Base-by-base conservation (phyloP, 1,140 invertebrate species). In the Lepeophtheirus salmonis region DNA sequence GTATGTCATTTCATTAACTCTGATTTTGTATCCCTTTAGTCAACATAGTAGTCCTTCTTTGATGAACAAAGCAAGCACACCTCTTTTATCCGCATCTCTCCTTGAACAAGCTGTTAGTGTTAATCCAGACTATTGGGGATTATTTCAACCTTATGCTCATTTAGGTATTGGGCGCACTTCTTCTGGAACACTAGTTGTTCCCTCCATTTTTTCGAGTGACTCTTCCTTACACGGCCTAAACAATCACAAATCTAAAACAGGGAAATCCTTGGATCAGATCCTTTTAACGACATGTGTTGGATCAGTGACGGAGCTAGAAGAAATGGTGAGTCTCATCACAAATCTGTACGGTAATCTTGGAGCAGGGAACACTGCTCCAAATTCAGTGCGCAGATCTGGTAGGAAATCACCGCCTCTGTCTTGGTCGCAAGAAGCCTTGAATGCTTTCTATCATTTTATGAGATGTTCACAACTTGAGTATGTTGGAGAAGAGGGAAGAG, bases 361-460 rank as follows among this genome's bases (percentile, higher is more conserved):
- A 63, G 49, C 52, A 62, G 17, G 58, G 51, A 55, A 62, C 64
- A 20, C 65, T 63, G 64, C 66, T 16, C 60, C 61, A 54, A 58
- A 14, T 2, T 49, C 21, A 50, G 61, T 17, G 60, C 64, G 21
- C 54, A 64, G 63, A 49, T 64, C 59, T 26, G 62, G 62, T 20
- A 49, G 62, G 18, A 61, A 64, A 56, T 60, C 62, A 48, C 30
- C 56, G 13, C 63, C 64, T 20, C 24, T 65, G n/a, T 67, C 65
- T 1, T 75, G 84, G 59, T 81, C 81, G 14, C 72, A 76, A 16
- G 78, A 78, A 60, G 84, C 84, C 0, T 70, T 88, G 2, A 79
- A 83, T 54, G 79, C 84, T 0, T 72, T 91, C 0, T 89, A 87
- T 69, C 89, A 89, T 70, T 89, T 88, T 66, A 89, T 89, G 86